Percentiles rank a stretch among this genome's conserved stretches.
Evolutionary conservation across 2,113 vertebrate genomes (phyloP).

Genomic region (Otolemur garnettii): DNA sequence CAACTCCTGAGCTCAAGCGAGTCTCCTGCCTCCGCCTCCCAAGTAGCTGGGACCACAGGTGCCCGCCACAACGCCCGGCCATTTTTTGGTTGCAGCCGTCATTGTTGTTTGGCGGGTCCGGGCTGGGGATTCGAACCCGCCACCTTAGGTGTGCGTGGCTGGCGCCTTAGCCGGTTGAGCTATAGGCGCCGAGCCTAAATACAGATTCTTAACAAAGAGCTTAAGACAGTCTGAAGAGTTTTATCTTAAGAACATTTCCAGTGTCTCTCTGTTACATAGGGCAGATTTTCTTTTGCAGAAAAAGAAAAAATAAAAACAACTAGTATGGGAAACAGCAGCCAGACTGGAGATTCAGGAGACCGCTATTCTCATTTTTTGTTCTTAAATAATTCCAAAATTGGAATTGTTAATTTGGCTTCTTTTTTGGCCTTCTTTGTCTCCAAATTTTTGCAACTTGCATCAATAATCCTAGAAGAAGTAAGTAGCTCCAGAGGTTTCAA

Average conservation of each 20-base stretch:
- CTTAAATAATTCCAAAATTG: slow-evolving; percentile 44
- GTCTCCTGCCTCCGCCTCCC: too few species aligned
- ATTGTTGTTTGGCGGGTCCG: too few species aligned
- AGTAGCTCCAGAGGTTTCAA: slow-evolving; percentile 29
- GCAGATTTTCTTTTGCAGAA: slow-evolving; percentile 6
- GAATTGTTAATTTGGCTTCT: background rate
- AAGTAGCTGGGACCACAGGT: too few species aligned
- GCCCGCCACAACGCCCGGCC: too few species aligned
- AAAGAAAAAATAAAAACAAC: background rate
- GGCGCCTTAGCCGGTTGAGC: too few species aligned
- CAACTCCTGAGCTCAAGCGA: too few species aligned
- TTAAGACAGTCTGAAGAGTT: background rate
- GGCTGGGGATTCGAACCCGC: too few species aligned
- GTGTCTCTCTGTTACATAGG: background rate
- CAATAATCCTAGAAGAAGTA: slow-evolving; percentile 24
- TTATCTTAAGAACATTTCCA: background rate
- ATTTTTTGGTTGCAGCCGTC: too few species aligned
- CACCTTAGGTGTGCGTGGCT: too few species aligned
- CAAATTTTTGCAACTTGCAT: slow-evolving; percentile 25
- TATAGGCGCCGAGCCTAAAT: too few species aligned
- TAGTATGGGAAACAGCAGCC: background rate
- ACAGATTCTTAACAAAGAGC: background rate
- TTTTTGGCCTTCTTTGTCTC: background rate
- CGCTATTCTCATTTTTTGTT: background rate
- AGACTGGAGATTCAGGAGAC: background rate